Evolutionary conservation across 2,113 vertebrate species (phyloP).

Genomic region (Psilopsiagon aymara): DNA sequence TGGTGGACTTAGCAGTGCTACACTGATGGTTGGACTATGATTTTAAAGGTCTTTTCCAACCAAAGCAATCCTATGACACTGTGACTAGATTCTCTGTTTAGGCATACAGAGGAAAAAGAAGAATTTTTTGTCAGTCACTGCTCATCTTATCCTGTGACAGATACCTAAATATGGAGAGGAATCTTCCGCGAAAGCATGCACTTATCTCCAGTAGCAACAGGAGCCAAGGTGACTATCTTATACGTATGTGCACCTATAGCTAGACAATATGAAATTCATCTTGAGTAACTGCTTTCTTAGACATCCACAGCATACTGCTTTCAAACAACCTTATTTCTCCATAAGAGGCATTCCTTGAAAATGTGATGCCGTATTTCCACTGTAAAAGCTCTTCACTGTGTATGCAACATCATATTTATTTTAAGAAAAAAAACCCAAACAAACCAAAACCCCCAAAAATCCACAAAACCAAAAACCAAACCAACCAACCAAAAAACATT

Average conservation of each 20-base stretch:
- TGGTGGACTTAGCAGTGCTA: not conserved
- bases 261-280: not conserved
- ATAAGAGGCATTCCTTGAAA: not conserved
- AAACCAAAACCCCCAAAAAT: not conserved
- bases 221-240: not conserved
- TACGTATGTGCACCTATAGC: not conserved
- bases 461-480: not conserved
- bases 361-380: not conserved
- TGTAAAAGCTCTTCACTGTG: not conserved
- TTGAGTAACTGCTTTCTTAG: not conserved
- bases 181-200: not conserved
- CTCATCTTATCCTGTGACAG: not conserved
- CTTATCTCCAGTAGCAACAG: not conserved
- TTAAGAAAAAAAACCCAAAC: fast-evolving
- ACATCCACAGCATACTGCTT: not conserved
- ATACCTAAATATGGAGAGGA: not conserved
- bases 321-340: not conserved
- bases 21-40: not conserved
- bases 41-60: not conserved
- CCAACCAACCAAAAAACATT: not conserved
- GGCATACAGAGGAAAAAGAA: not conserved
- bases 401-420: not conserved
- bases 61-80: not conserved
- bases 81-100: not conserved
- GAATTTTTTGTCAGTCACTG: not conserved